Base-by-base conservation (phyloP, 2,797 vertebrate species). In the Dermochelys coriacea region DNA sequence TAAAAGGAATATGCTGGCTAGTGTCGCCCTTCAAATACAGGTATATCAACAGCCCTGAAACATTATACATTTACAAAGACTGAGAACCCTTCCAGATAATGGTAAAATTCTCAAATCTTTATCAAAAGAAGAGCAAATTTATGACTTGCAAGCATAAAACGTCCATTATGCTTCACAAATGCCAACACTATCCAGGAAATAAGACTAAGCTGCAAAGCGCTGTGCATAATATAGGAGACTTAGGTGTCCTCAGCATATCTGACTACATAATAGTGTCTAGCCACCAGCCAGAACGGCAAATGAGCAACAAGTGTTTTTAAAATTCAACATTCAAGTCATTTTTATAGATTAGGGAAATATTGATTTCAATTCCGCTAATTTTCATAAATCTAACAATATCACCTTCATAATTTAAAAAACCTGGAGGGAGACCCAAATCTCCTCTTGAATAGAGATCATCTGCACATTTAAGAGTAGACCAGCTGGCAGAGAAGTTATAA, bases 331-430 rank as follows among this genome's bases (percentile, higher is more conserved):
- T 59, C 45, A 61, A 41, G 49, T 82, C 10, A 82, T 47, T 59
- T 16, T 14, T 0, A 5, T 41, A 93, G 90, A 88, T 75, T 51
- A 91, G 0, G 3, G 83, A 91, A 91, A 64, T 4, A 29, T 5
- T 83, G 31, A 9, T 94, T 86, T 80, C 71, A 91, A 92, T 71
- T 2, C 45, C 85, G 10, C 3, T 57, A 77, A 61, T 64, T 87
- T 77, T 64, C 15, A 31, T 75, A 78, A 89, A 91, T 41, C 29
- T 91, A 51, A 78, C 16, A n/a, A 61, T 55, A 84, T 87, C 87
- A 87, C 23, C 50, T 50, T 88, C 57, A 94, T 88, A 93, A 16
- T 15, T 94, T 50, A 81, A 16, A 92, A 93, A 93, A 91, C 2
- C 71, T 86, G 61, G 80, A 90, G 89, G 52, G 86, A 96, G 87